Evolutionary conservation across 2,113 vertebrate genomes (phyloP).

Genomic region (Oreochromis aureus): DNA sequence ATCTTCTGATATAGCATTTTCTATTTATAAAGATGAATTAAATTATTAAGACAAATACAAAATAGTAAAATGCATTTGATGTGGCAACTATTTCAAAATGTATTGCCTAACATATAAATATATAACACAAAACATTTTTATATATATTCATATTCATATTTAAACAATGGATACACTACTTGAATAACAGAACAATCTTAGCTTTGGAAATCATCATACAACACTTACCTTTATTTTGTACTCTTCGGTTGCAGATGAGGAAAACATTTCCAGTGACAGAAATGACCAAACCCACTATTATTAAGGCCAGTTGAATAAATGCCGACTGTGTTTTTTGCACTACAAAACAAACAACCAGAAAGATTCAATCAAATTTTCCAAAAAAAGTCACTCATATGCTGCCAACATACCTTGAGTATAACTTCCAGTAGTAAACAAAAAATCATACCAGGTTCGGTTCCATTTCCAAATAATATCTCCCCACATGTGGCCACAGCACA

Average conservation of each 20-base stretch:
- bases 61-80: background rate
- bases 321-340: background rate
- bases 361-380: background rate
- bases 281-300: background rate
- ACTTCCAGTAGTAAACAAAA: no score
- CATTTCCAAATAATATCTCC: background rate
- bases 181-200: accelerated
- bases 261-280: background rate
- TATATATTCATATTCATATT: background rate
- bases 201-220: accelerated
- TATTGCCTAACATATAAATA: background rate
- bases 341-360: background rate
- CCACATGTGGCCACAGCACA: constrained; percentile 43
- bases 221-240: background rate
- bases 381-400: no score
- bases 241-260: background rate
- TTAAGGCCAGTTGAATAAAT: accelerated
- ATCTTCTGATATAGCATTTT: background rate
- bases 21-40: background rate
- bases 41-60: background rate
- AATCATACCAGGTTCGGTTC: no score
- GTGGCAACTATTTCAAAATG: background rate
- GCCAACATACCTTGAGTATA: no score
- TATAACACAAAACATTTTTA: background rate
- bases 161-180: background rate